Base-by-base conservation (phyloP, 1,140 invertebrate species). In the Mya arenaria region DNA sequence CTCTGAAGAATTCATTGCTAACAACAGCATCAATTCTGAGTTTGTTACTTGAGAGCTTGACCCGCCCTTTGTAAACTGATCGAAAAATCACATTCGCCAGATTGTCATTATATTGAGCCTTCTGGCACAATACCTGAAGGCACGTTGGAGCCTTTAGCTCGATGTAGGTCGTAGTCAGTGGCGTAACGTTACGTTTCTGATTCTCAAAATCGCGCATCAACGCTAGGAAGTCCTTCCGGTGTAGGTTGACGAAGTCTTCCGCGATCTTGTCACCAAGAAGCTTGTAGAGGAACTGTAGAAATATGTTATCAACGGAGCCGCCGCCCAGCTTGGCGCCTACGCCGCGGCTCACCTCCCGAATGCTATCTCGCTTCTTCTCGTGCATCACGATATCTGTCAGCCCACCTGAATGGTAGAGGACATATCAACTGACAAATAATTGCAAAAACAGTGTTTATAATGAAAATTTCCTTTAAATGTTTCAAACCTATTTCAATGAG, bases 1-100 rank as follows among this genome's bases (percentile, higher is more conserved):
- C 79, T 37, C 77, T 58, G 58, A 82, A 82, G 34, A 82, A 82
- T 30, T 82, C 79, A 39, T 73, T 82, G 44, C 68, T 65, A 3
- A 82, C n/a, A 15, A 73, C 62, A 30, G 68, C 79, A n/a, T 82
- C 79, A 19, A 82, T 73, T 34, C 25, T 48, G 1, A 82, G 30
- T 36, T 37, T 73, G 25, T 73, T 41, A 34, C 34, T 44, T n/a
- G 63, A 15, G 0, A 73, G 41, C 66, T 65, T 82, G 0, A 82
- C 79, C 28, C 37, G 60, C 23, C 79, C 79, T 65, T 72, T 48
- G 32, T 73, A 82, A 1, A 73, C 79, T 15, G 77, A 80, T 1
- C 77, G 65, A 52, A 44, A 71, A 4, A 82, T 62, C 4, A 73
- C 60, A 25, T 66, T 73, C 17, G 68, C 56, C 36, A 82, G 28